Evolutionary conservation across 2,113 vertebrate species (phyloP).

Genomic region (Antechinus flavipes): DNA sequence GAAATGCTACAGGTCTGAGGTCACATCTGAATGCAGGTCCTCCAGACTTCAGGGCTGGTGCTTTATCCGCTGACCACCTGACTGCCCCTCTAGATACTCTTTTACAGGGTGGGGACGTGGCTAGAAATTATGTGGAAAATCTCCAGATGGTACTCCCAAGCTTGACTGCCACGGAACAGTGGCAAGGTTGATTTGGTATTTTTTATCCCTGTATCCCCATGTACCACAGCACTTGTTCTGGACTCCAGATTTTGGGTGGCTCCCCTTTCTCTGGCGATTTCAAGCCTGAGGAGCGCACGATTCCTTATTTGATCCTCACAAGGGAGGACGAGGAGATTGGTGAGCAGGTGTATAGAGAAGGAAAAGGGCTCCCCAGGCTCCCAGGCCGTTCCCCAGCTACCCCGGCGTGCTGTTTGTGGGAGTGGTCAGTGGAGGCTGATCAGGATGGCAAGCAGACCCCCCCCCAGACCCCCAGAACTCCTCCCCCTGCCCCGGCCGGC

Average conservation of each 20-base stretch:
- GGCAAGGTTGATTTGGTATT: background rate
- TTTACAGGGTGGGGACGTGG: background rate
- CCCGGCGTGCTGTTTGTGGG: no score
- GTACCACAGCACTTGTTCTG: background rate
- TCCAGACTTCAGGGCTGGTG: no score
- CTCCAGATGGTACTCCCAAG: background rate
- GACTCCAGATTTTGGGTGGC: background rate
- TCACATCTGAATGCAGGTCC: no score
- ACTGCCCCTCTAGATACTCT: background rate
- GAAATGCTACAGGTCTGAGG: no score
- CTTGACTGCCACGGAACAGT: background rate
- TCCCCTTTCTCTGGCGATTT: background rate
- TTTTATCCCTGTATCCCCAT: background rate
- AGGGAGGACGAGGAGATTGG: background rate
- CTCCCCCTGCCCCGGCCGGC: background rate
- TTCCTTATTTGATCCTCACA: background rate
- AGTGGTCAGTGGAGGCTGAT: background rate
- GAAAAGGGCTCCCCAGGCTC: no score
- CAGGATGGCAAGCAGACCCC: background rate
- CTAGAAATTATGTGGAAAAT: background rate
- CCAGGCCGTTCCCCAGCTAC: background rate
- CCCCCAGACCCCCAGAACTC: background rate
- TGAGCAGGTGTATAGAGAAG: accelerated
- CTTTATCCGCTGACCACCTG: no score
- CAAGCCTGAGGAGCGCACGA: background rate